Base-by-base conservation (phyloP, 2,888 invertebrate genomes). In the Cryptophagus acutangulus region DNA sequence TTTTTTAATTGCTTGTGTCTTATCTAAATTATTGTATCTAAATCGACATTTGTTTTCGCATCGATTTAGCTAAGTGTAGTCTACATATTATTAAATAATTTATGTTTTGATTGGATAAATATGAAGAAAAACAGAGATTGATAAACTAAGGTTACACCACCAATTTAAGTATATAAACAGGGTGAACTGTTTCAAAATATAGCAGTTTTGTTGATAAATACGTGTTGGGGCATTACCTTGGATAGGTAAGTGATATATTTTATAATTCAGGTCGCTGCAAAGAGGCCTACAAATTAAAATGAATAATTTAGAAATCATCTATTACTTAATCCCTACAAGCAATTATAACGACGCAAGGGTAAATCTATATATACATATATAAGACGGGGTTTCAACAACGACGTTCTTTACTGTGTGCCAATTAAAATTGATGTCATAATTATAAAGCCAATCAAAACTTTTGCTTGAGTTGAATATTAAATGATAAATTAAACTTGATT, bases 391-490 rank as follows among this genome's bases (percentile, higher is more conserved):
- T 12, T 13, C 3, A 16, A 35, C 38, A 39, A 40, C 38, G 48
- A 40, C 38, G 48, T 40, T 50, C 50, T 44, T 51, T 47, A 8
- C 20, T 20, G 6, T 20, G 57, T 61, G 64, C 63, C 66, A 65
- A 65, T 67, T 67, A 67, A 67, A 65, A 67, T 63, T 65, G 66
- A 66, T 66, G 63, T 59, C 58, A 62, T 66, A 65, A 67, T 66
- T 67, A 66, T 59, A 64, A 65, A 65, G 62, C 64, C 65, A 65
- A 64, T 63, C 63, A 65, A 61, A 65, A 66, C 58, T 61, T 66
- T 65, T 58, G 53, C 51, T 48, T 45, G 46, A 56, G 52, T 50
- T 63, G 16, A 31, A 26, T 62, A 65, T 66, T 62, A 62, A 59
- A 51, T 57, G 57, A 52, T 48, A 60, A 61, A 63, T 63, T 59